phyloP scores from a whole-genome alignment of 1,140 invertebrate species.

The Drosophila ogumai region DNA sequence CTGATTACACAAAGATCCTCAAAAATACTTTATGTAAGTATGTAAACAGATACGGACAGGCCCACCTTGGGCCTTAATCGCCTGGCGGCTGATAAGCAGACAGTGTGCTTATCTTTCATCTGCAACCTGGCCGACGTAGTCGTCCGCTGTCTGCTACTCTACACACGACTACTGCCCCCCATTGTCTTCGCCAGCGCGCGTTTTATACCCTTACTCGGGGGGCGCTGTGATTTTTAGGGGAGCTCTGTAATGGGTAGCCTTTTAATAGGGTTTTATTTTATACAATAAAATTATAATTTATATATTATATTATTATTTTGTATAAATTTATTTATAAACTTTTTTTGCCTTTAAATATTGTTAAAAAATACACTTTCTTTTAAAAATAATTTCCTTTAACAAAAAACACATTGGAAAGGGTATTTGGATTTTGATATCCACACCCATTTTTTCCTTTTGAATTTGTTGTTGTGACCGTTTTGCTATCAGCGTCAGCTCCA shows the following conservation, averaged over 20 bases:
- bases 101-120: conserved; percentile 57
- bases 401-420: neutral
- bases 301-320: too few species aligned
- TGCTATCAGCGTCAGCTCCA: conserved; percentile 50
- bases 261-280: neutral
- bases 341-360: too few species aligned
- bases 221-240: neutral
- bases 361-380: too few species aligned
- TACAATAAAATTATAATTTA: too few species aligned
- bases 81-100: conserved; percentile 45
- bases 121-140: conserved; percentile 35
- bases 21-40: conserved; percentile 58
- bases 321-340: too few species aligned
- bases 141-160: conserved; percentile 14
- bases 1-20: conserved; percentile 61
- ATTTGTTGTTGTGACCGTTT: conserved; percentile 21
- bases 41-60: conserved; percentile 54
- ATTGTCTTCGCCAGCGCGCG: conserved; percentile 47
- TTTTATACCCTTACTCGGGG: conserved; percentile 26
- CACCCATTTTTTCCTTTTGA: neutral
- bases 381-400: too few species aligned
- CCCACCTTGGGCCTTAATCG: conserved; percentile 51
- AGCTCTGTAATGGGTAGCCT: neutral
- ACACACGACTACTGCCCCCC: conserved; percentile 34
- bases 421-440: neutral